Conservation (phyloP, 2,113 vertebrate species). For the Aplodontia rufa region DNA sequence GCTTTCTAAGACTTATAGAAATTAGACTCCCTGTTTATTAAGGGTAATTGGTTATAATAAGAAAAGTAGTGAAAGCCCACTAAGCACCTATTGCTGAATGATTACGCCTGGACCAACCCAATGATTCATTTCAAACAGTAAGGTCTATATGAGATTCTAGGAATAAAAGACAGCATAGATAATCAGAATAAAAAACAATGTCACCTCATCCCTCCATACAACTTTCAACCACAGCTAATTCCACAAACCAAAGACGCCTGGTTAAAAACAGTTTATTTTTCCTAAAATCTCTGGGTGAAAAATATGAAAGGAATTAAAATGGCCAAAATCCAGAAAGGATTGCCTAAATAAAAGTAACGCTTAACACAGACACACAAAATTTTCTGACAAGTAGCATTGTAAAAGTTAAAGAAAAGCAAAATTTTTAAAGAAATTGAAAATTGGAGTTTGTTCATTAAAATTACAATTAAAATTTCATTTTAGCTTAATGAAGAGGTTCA, state of each 20-base stretch:
- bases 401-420: neutral
- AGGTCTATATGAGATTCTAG: neutral
- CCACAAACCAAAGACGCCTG: neutral
- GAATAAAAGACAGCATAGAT: neutral
- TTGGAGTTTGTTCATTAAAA: neutral
- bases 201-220: neutral
- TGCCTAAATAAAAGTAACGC: neutral
- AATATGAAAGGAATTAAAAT: neutral
- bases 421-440: neutral
- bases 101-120: neutral
- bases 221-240: neutral
- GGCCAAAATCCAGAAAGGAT: neutral
- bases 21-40: neutral
- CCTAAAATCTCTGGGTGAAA: neutral
- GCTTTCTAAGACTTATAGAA: neutral
- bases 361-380: neutral
- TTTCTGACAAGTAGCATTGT: neutral
- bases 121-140: neutral
- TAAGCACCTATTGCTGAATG: neutral
- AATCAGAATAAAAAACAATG: neutral
- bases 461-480: neutral
- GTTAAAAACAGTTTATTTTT: neutral
- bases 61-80: neutral
- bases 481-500: slow-evolving; percentile 1
- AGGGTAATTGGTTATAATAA: neutral